Conservation (phyloP, 2,797 vertebrate species). For the Nasua narica region DNA sequence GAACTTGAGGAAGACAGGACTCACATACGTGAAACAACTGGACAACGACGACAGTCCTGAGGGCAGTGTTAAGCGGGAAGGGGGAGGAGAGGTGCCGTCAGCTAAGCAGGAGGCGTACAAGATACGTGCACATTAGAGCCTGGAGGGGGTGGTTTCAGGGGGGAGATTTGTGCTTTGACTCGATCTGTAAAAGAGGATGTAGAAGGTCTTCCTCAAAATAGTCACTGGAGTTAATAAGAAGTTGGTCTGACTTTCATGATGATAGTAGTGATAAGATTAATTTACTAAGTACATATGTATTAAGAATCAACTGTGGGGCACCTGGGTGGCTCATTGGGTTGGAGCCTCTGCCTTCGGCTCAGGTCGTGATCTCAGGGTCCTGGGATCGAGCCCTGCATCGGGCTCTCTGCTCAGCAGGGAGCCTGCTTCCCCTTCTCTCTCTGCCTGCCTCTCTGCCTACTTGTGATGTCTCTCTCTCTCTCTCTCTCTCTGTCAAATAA, state of each 20-base stretch:
- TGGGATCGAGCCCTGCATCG: too few species aligned
- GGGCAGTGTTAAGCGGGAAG: neutral
- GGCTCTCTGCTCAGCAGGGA: too few species aligned
- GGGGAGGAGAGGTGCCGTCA: too few species aligned
- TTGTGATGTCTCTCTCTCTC: neutral
- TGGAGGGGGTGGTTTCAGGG: neutral
- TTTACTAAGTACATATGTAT: neutral
- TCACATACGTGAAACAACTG: neutral
- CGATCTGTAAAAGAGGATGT: neutral
- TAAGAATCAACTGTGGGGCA: neutral
- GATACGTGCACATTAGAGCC: neutral
- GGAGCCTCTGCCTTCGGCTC: too few species aligned
- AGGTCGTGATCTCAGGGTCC: too few species aligned
- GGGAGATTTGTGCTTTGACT: neutral
- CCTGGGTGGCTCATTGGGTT: too few species aligned
- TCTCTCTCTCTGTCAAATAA: neutral
- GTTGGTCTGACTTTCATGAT: neutral
- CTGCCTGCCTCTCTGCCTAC: neutral
- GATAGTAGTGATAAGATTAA: neutral
- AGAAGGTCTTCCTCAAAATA: neutral
- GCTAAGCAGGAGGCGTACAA: neutral
- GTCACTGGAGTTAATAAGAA: neutral
- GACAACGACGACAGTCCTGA: neutral
- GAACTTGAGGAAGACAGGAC: neutral
- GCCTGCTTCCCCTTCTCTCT: too few species aligned